Base-by-base conservation (phyloP, 1,140 invertebrate species). In the Drosophila santomea region DNA sequence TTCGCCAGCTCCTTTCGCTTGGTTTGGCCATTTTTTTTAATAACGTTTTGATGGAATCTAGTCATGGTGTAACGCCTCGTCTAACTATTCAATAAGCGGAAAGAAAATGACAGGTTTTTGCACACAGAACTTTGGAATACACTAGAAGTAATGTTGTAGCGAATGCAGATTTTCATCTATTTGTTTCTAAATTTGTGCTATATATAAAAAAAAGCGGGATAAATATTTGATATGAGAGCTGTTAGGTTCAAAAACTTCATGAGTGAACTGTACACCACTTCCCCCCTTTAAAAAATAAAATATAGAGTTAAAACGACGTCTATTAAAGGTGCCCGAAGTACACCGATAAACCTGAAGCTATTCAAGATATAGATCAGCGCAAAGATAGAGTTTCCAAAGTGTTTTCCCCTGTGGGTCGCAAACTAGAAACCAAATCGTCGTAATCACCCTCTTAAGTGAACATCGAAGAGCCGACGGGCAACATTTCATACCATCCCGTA, bases 41-140 rank as follows among this genome's bases (percentile, higher is more conserved):
- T 82, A 82, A 78, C 83, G 66, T 88, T 83, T 88, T 88, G 83
- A 86, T 86, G 62, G 82, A 44, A 75, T 45, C 66, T 64, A 61
- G 54, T 62, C 77, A 55, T 45, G 72, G 35, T 72, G 66, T 45
- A 76, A 68, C 69, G 59, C 71, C 71, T 78, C 68, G 62, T 67
- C 64, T 72, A 56, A 74, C 78, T 76, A 88, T 86, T 86, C 83
- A 82, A 88, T 88, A 82, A 79, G 60, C 60, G 64, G 56, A 64
- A 67, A 36, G 61, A 36, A 28, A 36, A 32, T 38, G 17, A 62
- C 57, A 36, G 61, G 20, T 36, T 66, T n/a, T 15, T 7, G 38
- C 17, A 8, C n/a, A 11, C 38, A 15, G 63, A 64, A 4, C 5
- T 51, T 23, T 36, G 25, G 11, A 36, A 41, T 68, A 67, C 64